Base-by-base conservation (phyloP, 2,888 invertebrate species). In the Alcis repandata region DNA sequence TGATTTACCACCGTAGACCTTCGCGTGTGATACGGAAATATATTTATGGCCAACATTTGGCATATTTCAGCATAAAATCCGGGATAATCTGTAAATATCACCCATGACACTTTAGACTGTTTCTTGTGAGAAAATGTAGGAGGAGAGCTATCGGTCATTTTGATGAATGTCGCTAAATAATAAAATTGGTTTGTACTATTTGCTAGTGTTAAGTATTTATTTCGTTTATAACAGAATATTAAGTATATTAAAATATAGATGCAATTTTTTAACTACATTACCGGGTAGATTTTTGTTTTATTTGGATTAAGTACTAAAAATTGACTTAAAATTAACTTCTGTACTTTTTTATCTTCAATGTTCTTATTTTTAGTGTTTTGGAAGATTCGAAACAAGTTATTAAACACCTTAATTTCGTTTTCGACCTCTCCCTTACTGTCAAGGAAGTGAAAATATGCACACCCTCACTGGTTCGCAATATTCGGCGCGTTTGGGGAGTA, bases 11-110 rank as follows among this genome's bases (percentile, higher is more conserved):
- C 17, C 10, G 36, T 11, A 40, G 41, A 45, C 27, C 19, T 19
- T 45, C 13, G 13, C 22, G 54, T 60, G 72, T 41, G 69, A 75
- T 72, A 72, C 71, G 78, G 75, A 84, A 84, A 84, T 84, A 87
- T 85, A 81, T 85, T 87, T 82, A 85, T 79, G 74, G 77, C 78
- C 77, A 56, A 79, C 77, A 81, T 83, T 78, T 80, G 79, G 79
- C 84, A 88, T 88, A 89, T 87, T 86, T 89, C 88, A 85, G 80
- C 77, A 79, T 78, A 84, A 91, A 89, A 91, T 89, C 91, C 87
- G 75, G 86, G 89, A 91, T 91, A 87, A 92, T 92, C 91, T 89
- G 88, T 88, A 91, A 89, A 90, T 90, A 91, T 90, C 73, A 80
- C 89, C 86, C 88, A 74, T 84, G 76, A 85, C 85, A 83, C 81